Evolutionary conservation across 64 coral and sea anemone species (phyloP), one percentile per base, ranked within the genome.

Genomic region (Stichodactyla mertensii): DNA sequence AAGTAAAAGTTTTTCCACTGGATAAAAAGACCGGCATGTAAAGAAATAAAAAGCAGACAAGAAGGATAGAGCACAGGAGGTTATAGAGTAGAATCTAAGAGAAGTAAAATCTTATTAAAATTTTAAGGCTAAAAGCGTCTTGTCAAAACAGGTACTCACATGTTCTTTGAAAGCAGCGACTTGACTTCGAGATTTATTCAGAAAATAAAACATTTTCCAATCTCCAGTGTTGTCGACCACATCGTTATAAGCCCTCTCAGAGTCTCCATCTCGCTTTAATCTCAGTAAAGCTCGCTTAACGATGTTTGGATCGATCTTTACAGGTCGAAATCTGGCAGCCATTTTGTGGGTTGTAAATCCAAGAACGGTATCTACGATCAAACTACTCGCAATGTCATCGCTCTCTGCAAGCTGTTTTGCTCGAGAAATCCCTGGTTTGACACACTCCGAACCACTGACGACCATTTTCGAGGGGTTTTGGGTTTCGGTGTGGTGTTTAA

Each of bases 131-230:
- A 14, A 9, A 11, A 77, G 10, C 23, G 69, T 12, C 26, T 74
- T 31, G 69, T 74, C 69, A 27, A 31, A 31, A 66, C 55, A 74
- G 69, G 69, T 53, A 94, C 95, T 94, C 86, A 98, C 95, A 85
- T 98, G 95, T 84, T 98, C 90, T 24, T 98, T 98, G 87, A 98
- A 98, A 55, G 95, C 95, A 51, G 89, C 90, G 6, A 98, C 88
- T 87, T 98, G 95, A 23, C 74, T 26, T 71, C 89, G 91, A 18
- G 95, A 98, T 79, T 98, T 98, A 16, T 94, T 98, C 31, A 94
- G 87, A 55, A 98, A 98, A 45, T 94, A 98, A 83, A 84, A 92
- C 79, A 86, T 64, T 67, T 87, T 88, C 95, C 95, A 98, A 83
- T 94, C 92, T 52, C 92, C 92, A 77, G 92, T 85, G 55, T 92